Evolutionary conservation across 2,888 invertebrate species (phyloP), one percentile per base, ranked within the genome.

Genomic region (Amblyjoppa fuscipennis): DNA sequence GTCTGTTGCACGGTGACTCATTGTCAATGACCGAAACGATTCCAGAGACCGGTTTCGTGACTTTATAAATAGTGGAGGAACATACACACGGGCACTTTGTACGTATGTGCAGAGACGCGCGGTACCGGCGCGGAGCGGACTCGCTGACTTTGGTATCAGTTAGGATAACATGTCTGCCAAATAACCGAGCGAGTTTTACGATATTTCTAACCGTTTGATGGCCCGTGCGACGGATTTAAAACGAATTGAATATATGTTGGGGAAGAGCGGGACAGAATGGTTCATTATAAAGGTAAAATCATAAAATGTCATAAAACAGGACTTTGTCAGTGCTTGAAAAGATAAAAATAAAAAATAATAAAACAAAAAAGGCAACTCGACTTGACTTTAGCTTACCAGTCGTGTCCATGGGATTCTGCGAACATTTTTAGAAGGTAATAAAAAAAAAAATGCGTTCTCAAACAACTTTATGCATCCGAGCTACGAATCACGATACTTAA

Each of bases 11-110:
- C 88, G 89, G 89, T 92, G 92, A 92, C 88, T 92, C 92, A 92
- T 91, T 92, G 92, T 91, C 90, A 88, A 90, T 87, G 90, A 90
- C 87, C 90, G 88, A 89, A 89, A 88, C 86, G 89, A 90, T 89
- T 85, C 87, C 87, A 85, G 81, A 69, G 91, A 92, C 92, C 92
- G 92, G 92, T 92, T 92, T 87, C 88, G 87, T 86, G 84, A 85
- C 85, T 84, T 84, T 85, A 86, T 87, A 89, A 89, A 88, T 85
- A 82, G 85, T 83, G 61, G 68, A 85, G 45, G 85, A 68, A 83
- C 69, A 69, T 51, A 77, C 51, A 38, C 45, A 38, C 73, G 41
- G 6, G 41, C 41, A 61, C 53, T 53, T 75, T 64, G 45, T 53
- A 20, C 20, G 49, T 11, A 69, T 64, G 41, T 61, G 64, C 34